A percentile compares a stretch with the other conserved stretches of the same genome.
phyloP scores from a whole-genome alignment of 1,140 invertebrate species.

The Agrilus planipennis region DNA sequence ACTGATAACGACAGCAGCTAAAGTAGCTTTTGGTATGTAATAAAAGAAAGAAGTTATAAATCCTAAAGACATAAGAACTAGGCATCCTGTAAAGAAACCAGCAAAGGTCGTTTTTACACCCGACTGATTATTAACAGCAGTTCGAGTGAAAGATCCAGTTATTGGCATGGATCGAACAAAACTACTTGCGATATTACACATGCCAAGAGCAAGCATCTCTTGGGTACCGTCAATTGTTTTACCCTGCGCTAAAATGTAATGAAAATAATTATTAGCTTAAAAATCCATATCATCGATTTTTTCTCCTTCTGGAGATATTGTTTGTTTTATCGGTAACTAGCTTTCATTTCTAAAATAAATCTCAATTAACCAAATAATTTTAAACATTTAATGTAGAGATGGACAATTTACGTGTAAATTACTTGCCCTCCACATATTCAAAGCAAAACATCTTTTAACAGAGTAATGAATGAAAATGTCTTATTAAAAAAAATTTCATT shows the following conservation, averaged over 20 bases:
- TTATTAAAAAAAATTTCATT: no score
- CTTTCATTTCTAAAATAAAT: no score
- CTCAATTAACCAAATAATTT: no score
- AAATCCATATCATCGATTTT: no score
- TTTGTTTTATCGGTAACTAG: no score
- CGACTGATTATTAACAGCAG: conserved; percentile 83
- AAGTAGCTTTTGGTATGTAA: conserved; percentile 65
- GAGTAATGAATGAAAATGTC: no score
- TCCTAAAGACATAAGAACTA: conserved; percentile 57
- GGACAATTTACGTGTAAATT: no score
- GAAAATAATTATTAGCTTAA: no score
- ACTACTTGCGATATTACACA: conserved; percentile 73
- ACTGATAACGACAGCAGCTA: conserved; percentile 64
- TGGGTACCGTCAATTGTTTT: conserved; percentile 70
- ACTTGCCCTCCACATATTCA: no score
- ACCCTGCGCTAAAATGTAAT: conserved; percentile 56
- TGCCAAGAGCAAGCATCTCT: conserved; percentile 71
- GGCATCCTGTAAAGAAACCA: conserved; percentile 58
- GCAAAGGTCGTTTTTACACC: conserved; percentile 78
- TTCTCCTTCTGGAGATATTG: no score
- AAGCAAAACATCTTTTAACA: no score
- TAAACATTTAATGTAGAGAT: no score
- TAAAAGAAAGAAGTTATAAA: conserved; percentile 61
- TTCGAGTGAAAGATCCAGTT: conserved; percentile 79
- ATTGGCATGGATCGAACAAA: conserved; percentile 82